Percentiles rank a stretch among this genome's conserved stretches.
Conservation (phyloP, 2,797 vertebrate genomes). For the Stomatorhinus walkeri region DNA sequence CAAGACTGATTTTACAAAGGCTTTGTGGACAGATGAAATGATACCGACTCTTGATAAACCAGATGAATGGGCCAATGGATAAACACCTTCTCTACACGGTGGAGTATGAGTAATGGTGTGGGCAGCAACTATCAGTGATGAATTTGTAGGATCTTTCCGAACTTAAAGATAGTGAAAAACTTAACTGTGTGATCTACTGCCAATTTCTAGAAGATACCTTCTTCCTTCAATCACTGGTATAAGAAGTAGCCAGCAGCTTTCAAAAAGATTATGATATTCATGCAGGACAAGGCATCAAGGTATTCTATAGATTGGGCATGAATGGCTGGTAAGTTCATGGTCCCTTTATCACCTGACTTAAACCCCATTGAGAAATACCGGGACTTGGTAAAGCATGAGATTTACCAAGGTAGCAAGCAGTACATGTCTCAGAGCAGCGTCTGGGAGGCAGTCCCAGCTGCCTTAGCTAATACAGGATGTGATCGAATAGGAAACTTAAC, state of each 20-base stretch:
- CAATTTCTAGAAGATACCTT: not conserved
- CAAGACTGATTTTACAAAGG: not conserved
- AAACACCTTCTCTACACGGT: not conserved
- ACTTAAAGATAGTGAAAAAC: not conserved
- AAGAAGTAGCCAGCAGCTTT: not conserved
- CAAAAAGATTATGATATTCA: not conserved
- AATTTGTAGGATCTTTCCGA: not conserved
- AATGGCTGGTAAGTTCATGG: not conserved
- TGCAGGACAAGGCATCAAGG: not conserved
- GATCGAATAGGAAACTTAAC: not conserved
- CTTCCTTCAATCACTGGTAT: not conserved
- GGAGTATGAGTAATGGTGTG: not conserved
- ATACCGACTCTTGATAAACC: not conserved
- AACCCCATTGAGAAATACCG: not conserved
- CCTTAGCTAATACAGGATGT: not conserved
- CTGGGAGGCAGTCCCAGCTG: not conserved
- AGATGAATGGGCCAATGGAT: not conserved
- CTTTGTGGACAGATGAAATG: not conserved
- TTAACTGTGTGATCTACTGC: not conserved
- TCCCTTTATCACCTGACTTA: not conserved
- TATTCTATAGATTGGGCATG: not conserved
- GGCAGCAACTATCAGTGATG: not conserved
- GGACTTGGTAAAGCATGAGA: not conserved
- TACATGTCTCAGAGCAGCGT: not conserved
- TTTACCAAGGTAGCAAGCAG: not conserved